Evolutionary conservation across 2,113 vertebrate genomes (phyloP).

Genomic region (Campylomormyrus tamandua): DNA sequence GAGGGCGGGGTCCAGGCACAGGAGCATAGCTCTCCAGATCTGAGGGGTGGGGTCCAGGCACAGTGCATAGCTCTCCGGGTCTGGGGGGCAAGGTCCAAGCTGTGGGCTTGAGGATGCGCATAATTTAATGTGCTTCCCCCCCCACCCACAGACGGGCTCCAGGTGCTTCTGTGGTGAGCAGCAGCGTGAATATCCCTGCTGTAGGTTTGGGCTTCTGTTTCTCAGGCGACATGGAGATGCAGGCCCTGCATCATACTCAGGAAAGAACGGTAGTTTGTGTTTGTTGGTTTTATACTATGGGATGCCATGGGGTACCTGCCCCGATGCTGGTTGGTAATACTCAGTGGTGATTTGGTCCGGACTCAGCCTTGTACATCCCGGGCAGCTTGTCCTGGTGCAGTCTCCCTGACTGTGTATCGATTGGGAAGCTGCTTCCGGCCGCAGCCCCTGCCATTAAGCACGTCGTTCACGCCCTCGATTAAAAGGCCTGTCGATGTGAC

Average conservation of each 20-base stretch:
- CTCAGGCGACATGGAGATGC: neutral
- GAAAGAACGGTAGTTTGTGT: neutral
- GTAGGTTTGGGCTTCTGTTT: neutral
- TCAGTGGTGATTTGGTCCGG: neutral
- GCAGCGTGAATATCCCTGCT: neutral
- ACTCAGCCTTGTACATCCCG: neutral
- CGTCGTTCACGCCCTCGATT: neutral
- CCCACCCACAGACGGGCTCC: too few species aligned
- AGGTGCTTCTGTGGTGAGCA: too few species aligned
- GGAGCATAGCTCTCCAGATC: neutral
- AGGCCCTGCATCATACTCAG: neutral
- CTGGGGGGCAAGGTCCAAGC: neutral
- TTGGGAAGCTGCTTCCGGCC: neutral
- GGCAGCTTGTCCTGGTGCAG: neutral
- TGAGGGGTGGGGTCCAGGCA: neutral
- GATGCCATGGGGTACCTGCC: neutral
- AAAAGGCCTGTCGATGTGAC: neutral
- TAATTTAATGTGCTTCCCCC: neutral
- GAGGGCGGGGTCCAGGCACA: neutral
- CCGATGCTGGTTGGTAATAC: neutral
- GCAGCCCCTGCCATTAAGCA: neutral
- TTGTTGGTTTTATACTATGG: neutral
- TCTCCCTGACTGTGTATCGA: constrained; percentile 21
- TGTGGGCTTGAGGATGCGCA: neutral
- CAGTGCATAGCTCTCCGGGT: neutral